Evolutionary conservation across 2,797 vertebrate species (phyloP).

Genomic region (Xiphophorus birchmanni): DNA sequence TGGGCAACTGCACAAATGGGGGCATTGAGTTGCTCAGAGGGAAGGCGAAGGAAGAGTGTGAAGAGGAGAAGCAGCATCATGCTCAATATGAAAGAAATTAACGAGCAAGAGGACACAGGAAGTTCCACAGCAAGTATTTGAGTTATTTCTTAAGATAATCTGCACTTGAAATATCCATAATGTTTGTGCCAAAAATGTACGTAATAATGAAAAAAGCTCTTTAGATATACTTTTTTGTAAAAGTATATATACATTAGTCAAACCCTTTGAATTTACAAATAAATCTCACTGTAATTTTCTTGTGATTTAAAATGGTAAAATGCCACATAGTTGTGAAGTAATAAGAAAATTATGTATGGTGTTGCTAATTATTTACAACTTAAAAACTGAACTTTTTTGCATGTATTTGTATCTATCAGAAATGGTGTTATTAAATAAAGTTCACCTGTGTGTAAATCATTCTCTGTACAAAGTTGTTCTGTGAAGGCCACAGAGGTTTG

Average conservation of each 20-base stretch:
- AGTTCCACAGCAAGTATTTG: conserved; percentile 32
- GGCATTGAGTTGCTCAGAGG: conserved; percentile 69
- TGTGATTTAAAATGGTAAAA: not conserved
- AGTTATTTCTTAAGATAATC: conserved; percentile 40
- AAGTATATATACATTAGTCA: not conserved
- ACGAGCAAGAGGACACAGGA: conserved; percentile 49
- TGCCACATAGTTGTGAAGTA: not conserved
- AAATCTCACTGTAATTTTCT: not conserved
- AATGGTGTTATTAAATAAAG: not conserved
- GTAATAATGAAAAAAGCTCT: not conserved
- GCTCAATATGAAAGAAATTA: conserved; percentile 71
- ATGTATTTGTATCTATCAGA: not conserved
- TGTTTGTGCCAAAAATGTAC: conserved; percentile 4
- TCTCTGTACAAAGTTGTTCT: not conserved
- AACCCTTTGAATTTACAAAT: not conserved
- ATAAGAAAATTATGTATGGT: not conserved
- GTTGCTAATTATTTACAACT: not conserved
- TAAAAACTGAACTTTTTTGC: not conserved
- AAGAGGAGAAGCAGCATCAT: conserved; percentile 63
- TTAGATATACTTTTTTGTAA: not conserved
- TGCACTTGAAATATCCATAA: conserved; percentile 31
- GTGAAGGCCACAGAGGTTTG: not conserved
- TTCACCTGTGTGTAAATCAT: not conserved
- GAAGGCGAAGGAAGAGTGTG: conserved; percentile 14
- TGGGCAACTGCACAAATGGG: conserved; percentile 79